Base-by-base conservation (phyloP, 2,888 invertebrate species). In the Mylabris sibirica region DNA sequence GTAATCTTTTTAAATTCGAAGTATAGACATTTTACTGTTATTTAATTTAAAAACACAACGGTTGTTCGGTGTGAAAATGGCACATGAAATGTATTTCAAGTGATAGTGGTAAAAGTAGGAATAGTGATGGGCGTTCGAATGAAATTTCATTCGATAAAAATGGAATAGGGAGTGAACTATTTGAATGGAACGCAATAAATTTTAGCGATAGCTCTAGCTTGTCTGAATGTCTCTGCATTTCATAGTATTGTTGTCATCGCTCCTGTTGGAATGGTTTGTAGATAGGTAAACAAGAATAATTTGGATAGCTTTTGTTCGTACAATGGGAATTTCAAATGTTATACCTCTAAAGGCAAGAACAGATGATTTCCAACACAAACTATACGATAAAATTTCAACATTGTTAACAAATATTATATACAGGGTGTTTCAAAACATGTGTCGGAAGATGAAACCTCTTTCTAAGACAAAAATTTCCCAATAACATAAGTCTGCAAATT, bases 271-370 rank as follows among this genome's bases (percentile, higher is more conserved):
- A 53, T 12, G 22, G 53, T 53, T 53, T 53, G 53, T 24, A 12
- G 53, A 53, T 53, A 53, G 53, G 53, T 53, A 53, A 53, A 53
- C 53, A 53, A 53, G 53, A 53, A 53, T 53, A 53, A 53, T 53
- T 53, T 53, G 53, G 53, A 53, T 22, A 53, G 53, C 53, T 53
- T 53, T 53, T 53, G 53, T 53, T 53, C 53, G 53, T 53, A 53
- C 53, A 53, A 53, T 53, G 22, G 53, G 24, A 53, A 53, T 53
- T 53, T 24, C 53, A 53, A 53, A 53, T 53, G 53, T 22, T 53
- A 24, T 24, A 12, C 12, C 53, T 24, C 53, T 53, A 49, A 49
- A 49, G 49, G 49, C 49, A 49, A 20, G 49, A 44, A 6, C 44
- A 44, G n/a, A n/a, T n/a, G 44, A 44, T 44, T 44, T 44, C 44